Evolutionary conservation across 2,888 invertebrate species (phyloP).

Genomic region (Eledone cirrhosa): DNA sequence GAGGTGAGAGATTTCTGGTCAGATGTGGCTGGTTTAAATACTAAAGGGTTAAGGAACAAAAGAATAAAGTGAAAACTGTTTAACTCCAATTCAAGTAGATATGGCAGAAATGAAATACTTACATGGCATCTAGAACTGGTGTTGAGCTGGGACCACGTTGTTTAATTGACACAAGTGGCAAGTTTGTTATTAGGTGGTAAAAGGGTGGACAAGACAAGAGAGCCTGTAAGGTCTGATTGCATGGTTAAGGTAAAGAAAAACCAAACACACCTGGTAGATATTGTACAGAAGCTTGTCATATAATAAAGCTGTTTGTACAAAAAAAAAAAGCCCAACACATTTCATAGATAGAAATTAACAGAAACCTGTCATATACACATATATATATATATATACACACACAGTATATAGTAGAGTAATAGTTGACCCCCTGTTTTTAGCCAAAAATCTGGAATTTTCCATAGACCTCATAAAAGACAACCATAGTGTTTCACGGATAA

Average conservation of each 20-base stretch:
- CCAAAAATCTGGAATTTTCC: too few species aligned
- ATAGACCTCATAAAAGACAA: too few species aligned
- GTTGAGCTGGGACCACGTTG: conserved; percentile 68
- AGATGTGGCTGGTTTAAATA: too few species aligned
- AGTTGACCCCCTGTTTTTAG: too few species aligned
- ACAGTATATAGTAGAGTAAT: too few species aligned
- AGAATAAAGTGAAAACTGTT: not conserved
- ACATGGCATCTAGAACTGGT: conserved; percentile 93
- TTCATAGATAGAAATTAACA: not conserved
- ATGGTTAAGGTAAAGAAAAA: conserved; percentile 36
- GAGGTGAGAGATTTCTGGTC: too few species aligned
- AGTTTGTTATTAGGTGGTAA: conserved; percentile 85
- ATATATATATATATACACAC: too few species aligned
- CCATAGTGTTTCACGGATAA: too few species aligned
- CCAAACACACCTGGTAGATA: not conserved
- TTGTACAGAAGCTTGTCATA: not conserved
- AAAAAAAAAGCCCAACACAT: not conserved
- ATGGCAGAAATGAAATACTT: conserved; percentile 69
- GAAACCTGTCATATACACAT: too few species aligned
- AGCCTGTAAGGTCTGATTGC: conserved; percentile 81
- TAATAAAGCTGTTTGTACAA: too few species aligned
- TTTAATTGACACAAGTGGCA: conserved; percentile 74
- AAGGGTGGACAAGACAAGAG: conserved; percentile 93
- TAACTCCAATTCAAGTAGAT: not conserved
- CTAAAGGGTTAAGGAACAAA: too few species aligned